These are phyloP conservation scores for Ceyx margarethae DNA, from an alignment of 2,113 vertebrate species.

Conservation along the genomic window DNA sequence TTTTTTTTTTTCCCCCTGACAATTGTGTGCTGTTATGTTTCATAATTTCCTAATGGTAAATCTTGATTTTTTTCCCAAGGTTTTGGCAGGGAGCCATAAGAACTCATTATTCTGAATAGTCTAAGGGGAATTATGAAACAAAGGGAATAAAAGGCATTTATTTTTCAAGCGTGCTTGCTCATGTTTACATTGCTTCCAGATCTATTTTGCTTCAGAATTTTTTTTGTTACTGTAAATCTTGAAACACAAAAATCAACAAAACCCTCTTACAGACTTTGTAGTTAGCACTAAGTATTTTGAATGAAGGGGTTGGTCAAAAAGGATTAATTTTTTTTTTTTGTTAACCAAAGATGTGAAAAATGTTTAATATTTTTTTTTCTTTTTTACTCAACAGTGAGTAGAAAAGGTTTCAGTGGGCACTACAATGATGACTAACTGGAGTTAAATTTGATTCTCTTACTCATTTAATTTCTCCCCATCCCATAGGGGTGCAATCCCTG, in stretches of 20 bases:
- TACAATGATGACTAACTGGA: neutral
- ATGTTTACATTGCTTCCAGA: conserved; percentile 11
- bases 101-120: conserved; percentile 38
- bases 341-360: neutral
- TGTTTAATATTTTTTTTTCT: neutral
- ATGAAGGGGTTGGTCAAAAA: neutral
- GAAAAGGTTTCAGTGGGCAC: neutral
- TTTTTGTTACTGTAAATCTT: neutral
- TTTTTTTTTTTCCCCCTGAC: neutral
- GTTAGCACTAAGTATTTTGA: neutral
- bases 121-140: conserved; percentile 36
- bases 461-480: neutral
- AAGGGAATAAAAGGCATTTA: neutral
- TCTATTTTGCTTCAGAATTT: neutral
- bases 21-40: neutral
- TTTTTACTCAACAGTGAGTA: neutral
- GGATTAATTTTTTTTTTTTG: neutral
- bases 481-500: neutral
- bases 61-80: neutral
- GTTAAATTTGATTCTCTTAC: neutral
- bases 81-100: conserved; percentile 42
- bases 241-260: neutral
- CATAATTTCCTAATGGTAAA: conserved; percentile 31
- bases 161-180: conserved; percentile 24
- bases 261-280: neutral